phyloP scores from a whole-genome alignment of 2,888 invertebrate genomes.

The Notocelia uddmanniana region DNA sequence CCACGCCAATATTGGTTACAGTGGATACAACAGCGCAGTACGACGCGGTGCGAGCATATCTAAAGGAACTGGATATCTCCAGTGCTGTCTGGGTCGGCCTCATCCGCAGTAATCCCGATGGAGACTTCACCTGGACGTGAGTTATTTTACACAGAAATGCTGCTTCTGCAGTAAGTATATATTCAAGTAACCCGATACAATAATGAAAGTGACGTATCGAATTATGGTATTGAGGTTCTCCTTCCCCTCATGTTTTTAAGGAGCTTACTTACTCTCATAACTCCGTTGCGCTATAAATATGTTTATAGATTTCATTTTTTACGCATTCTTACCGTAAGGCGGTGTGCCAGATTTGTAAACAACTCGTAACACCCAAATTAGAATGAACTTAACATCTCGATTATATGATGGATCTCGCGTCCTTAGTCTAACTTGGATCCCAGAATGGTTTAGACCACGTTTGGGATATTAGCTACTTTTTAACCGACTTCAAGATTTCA shows the following conservation, averaged over 20 bases:
- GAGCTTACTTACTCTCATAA: not conserved
- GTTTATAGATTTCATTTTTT: no score
- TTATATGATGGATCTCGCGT: not conserved
- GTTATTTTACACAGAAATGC: constrained; percentile 63
- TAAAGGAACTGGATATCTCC: constrained; percentile 91
- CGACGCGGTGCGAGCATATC: constrained; percentile 91
- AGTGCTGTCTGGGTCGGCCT: constrained; percentile 93
- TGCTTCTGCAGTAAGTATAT: not conserved
- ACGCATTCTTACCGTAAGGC: no score
- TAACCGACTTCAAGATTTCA: no score
- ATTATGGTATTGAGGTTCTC: not conserved
- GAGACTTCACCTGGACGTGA: constrained; percentile 92
- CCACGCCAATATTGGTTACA: constrained; percentile 73
- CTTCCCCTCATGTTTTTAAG: not conserved
- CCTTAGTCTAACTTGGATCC: not conserved
- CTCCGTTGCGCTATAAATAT: no score
- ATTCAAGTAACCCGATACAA: not conserved
- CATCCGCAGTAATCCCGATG: constrained; percentile 89
- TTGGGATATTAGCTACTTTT: no score
- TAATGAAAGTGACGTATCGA: not conserved
- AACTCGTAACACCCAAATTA: no score
- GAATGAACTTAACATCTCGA: not conserved
- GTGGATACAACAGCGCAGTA: constrained; percentile 92
- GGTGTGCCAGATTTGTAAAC: no score
- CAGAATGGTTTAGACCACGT: not conserved